Base-by-base conservation (phyloP, 1,140 invertebrate genomes). In the Camponotus pennsylvanicus region DNA sequence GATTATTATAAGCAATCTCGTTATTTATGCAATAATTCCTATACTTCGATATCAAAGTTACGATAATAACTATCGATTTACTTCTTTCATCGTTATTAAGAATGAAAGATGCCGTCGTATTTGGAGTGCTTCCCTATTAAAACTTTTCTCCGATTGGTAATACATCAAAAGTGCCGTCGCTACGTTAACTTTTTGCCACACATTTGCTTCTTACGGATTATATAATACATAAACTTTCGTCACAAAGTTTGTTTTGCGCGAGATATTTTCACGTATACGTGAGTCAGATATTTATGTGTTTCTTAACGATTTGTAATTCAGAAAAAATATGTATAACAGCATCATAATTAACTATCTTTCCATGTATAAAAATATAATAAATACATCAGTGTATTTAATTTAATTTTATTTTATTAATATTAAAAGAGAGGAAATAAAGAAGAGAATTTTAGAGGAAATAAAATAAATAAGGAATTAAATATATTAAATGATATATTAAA, bases 121-220 rank as follows among this genome's bases (percentile, higher is more conserved):
- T 61, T 42, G 8, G 34, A 73, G 27, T 73, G 55, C 42, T 73
- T 18, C 18, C 69, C 27, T 73, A 83, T 83, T 83, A 83, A 83
- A 83, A 83, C 79, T 83, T 80, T 75, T 63, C 55, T 75, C 13
- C 69, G 57, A 73, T 73, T 57, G 67, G 7, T 70, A 45, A 40
- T 71, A 45, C 40, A 61, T 45, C 34, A n/a, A 73, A 83, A 49
- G 55, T 63, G 70, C 55, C 21, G 79, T 73, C 55, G 67, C 78
- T 71, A 45, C 32, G 55, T 83, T 83, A 37, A 82, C 69, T 83
- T 83, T 1, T 18, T 42, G 13, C 4, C 37, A 40, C 18, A 73
- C n/a, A 27, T 57, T 75, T 61, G 42, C 70, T 61, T 83, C 40
- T 83, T 83, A 73, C n/a, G 69, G n/a, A 61, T 83, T 49, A 83